A percentile compares a stretch with the other conserved stretches of the same genome.
phyloP scores from a whole-genome alignment of 2,113 vertebrate genomes.

The Eclectus roratus region DNA sequence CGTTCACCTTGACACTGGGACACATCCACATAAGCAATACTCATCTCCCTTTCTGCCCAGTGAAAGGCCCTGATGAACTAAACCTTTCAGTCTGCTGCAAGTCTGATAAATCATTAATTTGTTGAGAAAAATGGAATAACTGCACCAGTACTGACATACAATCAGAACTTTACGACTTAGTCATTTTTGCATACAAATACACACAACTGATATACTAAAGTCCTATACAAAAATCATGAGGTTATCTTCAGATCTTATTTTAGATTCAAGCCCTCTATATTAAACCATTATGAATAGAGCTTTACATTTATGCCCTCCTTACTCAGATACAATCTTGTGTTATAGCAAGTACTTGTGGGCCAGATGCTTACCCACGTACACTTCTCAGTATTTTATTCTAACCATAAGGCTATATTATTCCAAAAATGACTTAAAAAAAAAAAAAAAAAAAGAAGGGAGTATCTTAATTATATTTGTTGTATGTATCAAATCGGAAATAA shows the following conservation, averaged over 20 bases:
- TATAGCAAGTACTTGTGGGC: neutral
- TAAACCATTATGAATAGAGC: neutral
- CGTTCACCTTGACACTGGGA: neutral
- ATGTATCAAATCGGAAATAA: neutral
- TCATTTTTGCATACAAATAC: neutral
- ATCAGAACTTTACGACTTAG: neutral
- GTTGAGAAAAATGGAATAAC: neutral
- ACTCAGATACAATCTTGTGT: neutral
- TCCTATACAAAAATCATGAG: neutral
- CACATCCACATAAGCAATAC: neutral
- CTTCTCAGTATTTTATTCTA: neutral
- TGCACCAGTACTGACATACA: neutral
- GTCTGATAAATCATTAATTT: neutral
- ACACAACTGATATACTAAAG: neutral
- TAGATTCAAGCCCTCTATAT: neutral
- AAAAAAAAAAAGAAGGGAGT: too few species aligned
- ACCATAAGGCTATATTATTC: neutral
- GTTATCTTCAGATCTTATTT: neutral
- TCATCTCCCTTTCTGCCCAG: neutral
- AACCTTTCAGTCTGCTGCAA: neutral
- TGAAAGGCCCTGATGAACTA: neutral
- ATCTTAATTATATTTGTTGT: neutral
- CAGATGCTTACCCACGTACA: neutral
- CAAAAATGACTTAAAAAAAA: neutral
- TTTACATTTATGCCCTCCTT: neutral